These are phyloP conservation scores for Drosophila heteroneura DNA, from an alignment of 2,888 invertebrate genomes.

Conservation along the genomic window DNA sequence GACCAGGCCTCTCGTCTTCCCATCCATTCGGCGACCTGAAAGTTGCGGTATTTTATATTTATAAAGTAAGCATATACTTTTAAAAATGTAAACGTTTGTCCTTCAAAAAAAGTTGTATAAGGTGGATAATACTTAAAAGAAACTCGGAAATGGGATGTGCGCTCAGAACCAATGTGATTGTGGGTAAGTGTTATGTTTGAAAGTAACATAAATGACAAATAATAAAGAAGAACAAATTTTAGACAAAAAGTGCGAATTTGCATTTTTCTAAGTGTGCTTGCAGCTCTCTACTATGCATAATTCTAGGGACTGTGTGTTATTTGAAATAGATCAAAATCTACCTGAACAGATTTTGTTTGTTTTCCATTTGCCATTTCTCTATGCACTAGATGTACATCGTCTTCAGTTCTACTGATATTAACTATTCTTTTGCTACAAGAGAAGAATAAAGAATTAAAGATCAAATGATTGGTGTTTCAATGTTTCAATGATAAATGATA, in stretches of 20 bases:
- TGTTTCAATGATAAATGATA: constrained; percentile 39
- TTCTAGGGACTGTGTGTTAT: constrained; percentile 48
- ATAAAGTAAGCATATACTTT: background rate
- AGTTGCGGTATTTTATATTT: background rate
- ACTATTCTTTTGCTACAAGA: constrained; percentile 90
- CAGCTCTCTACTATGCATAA: constrained; percentile 47
- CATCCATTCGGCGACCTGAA: constrained; percentile 89
- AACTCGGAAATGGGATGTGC: constrained; percentile 4
- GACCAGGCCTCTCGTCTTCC: constrained; percentile 94
- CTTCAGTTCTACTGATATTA: constrained; percentile 90
- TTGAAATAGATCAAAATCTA: constrained; percentile 85
- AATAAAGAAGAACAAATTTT: constrained; percentile 44
- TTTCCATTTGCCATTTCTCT: constrained; percentile 89
- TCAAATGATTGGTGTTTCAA: constrained; percentile 45
- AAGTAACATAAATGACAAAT: constrained; percentile 47
- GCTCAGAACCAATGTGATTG: constrained; percentile 34
- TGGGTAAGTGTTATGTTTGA: constrained; percentile 12
- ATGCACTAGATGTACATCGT: constrained; percentile 91
- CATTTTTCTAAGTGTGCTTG: constrained; percentile 49
- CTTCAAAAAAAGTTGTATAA: background rate
- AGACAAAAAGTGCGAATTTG: constrained; percentile 40
- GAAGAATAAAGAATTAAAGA: constrained; percentile 82
- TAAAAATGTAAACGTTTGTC: background rate
- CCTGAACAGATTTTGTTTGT: constrained; percentile 92
- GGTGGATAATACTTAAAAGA: background rate